Conservation (phyloP, 1,140 invertebrate genomes). For the Aporrectodea caliginosa region DNA sequence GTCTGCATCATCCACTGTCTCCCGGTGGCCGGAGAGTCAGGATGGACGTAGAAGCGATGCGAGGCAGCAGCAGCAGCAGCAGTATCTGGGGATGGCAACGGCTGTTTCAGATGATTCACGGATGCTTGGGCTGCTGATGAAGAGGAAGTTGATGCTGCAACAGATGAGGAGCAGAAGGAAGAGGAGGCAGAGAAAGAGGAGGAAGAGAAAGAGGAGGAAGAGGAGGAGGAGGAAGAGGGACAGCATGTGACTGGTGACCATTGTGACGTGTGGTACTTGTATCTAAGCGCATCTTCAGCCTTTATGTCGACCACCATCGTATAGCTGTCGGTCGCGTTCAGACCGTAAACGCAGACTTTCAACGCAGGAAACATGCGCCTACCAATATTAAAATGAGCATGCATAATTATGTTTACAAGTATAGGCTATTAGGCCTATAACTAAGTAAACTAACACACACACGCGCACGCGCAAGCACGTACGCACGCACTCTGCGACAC, state of each 20-base stretch:
- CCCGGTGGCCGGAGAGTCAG: conserved; percentile 91
- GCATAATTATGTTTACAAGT: not conserved
- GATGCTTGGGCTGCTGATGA: too few species aligned
- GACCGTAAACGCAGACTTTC: conserved; percentile 81
- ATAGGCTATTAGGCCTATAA: too few species aligned
- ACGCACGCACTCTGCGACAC: not conserved
- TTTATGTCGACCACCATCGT: conserved; percentile 93
- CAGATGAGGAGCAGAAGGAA: not conserved
- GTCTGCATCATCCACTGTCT: conserved; percentile 97
- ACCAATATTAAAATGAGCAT: conserved; percentile 24
- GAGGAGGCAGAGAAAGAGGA: not conserved
- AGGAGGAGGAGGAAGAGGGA: not conserved
- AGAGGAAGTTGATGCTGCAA: too few species aligned
- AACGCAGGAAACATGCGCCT: conserved; percentile 98
- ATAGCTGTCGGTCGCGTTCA: conserved; percentile 70
- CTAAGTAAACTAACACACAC: not conserved
- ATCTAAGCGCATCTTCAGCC: conserved; percentile 92
- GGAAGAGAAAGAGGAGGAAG: not conserved
- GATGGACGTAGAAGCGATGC: conserved; percentile 92
- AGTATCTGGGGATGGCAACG: conserved; percentile 75
- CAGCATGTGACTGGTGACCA: not conserved
- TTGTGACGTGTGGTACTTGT: conserved; percentile 74
- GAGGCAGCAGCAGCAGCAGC: conserved; percentile 75
- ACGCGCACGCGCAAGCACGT: not conserved
- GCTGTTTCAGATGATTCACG: conserved; percentile 83